phyloP scores from a whole-genome alignment of 2,888 invertebrate genomes.

The Hecatera dysodea region DNA sequence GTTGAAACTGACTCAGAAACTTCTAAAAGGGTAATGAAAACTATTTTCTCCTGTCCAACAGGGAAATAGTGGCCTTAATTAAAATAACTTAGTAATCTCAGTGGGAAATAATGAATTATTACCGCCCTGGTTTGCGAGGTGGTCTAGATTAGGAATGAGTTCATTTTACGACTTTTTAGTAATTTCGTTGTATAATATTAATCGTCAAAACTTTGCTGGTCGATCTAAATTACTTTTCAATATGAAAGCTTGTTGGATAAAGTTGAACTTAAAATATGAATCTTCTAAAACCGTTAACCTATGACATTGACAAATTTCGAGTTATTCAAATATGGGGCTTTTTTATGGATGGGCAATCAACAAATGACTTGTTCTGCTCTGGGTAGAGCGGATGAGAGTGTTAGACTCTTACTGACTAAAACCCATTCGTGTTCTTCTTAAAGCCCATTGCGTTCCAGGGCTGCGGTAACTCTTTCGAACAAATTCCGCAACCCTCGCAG shows the following conservation, averaged over 20 bases:
- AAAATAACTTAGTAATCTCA: constrained; percentile 57
- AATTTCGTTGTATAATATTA: not conserved
- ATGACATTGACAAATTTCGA: not conserved
- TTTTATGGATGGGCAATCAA: no score
- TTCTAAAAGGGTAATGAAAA: constrained; percentile 28
- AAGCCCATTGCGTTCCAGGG: no score
- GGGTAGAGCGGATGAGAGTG: no score
- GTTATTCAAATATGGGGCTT: no score
- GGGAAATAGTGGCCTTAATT: constrained; percentile 56
- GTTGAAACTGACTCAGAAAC: constrained; percentile 13
- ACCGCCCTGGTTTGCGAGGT: constrained; percentile 40
- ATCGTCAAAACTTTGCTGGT: not conserved
- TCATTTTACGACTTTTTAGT: constrained; percentile 3
- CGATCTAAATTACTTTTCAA: not conserved
- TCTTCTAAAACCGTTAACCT: not conserved
- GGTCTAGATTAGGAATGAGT: constrained; percentile 29
- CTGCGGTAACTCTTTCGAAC: no score
- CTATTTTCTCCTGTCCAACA: constrained; percentile 31
- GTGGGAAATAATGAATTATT: constrained; percentile 49
- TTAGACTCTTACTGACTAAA: no score
- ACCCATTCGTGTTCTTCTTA: no score
- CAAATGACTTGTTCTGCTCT: no score
- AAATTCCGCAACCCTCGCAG: no score
- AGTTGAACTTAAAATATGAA: not conserved
- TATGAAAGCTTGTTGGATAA: not conserved